Conservation (phyloP, 2,888 invertebrate genomes). For the Pammene aurita region DNA sequence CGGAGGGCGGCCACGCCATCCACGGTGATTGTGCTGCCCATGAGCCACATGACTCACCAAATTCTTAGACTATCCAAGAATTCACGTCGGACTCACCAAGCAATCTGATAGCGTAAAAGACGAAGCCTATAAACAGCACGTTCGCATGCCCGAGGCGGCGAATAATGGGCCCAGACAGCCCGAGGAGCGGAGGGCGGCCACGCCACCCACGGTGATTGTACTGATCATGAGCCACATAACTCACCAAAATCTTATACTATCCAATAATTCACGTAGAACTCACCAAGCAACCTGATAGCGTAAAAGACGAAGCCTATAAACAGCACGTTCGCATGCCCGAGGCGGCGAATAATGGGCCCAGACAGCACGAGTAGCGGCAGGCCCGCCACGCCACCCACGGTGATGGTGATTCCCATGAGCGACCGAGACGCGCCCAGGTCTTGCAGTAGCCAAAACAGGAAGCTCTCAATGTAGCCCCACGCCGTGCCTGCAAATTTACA, state of each 20-base stretch:
- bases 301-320: constrained; percentile 91
- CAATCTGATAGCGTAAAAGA: constrained; percentile 89
- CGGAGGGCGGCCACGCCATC: constrained; percentile 89
- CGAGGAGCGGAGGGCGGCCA: constrained; percentile 88
- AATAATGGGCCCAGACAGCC: constrained; percentile 90
- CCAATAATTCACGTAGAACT: constrained; percentile 51
- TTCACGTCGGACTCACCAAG: constrained; percentile 81
- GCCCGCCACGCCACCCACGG: constrained; percentile 89
- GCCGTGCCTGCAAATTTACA: constrained; percentile 84
- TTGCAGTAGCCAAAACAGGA: constrained; percentile 91
- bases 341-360: constrained; percentile 87
- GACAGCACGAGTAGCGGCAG: constrained; percentile 90
- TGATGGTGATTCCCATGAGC: constrained; percentile 91
- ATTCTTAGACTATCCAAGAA: too few relatives aligned
- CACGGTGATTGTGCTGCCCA: constrained; percentile 92
- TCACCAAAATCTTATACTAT: too few relatives aligned
- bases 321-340: constrained; percentile 90
- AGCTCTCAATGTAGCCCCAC: constrained; percentile 93
- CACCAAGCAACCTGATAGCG: constrained; percentile 87
- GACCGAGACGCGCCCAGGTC: constrained; percentile 89
- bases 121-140: constrained; percentile 84
- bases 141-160: constrained; percentile 89
- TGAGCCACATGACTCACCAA: constrained; percentile 51
- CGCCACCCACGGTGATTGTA: constrained; percentile 90
- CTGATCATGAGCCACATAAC: constrained; percentile 84